Conservation (phyloP, 2,888 invertebrate species). For the Laspeyria flexula region DNA sequence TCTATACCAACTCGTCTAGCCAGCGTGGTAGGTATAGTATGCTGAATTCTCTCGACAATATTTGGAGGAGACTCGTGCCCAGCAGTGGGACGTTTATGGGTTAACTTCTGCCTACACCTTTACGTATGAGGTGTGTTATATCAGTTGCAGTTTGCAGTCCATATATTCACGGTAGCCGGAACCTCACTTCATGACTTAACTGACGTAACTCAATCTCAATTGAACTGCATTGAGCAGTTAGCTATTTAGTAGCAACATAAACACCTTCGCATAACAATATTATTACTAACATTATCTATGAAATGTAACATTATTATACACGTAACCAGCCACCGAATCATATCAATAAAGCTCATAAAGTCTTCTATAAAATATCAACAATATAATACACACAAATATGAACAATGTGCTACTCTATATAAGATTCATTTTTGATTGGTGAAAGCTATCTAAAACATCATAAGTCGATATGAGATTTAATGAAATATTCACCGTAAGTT, state of each 20-base stretch:
- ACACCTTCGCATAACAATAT: constrained; percentile 4
- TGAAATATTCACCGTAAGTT: too few relatives aligned
- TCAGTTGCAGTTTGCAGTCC: not conserved
- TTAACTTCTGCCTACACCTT: too few relatives aligned
- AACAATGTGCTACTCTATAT: too few relatives aligned
- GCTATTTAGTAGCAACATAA: constrained; percentile 7
- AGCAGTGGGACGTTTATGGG: too few relatives aligned
- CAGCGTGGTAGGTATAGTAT: too few relatives aligned
- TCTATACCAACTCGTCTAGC: too few relatives aligned
- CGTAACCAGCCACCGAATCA: constrained; percentile 12
- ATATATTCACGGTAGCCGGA: not conserved
- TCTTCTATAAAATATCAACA: constrained; percentile 1
- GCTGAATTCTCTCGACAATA: too few relatives aligned
- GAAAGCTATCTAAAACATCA: not conserved
- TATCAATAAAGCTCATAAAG: constrained; percentile 27
- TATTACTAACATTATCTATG: constrained; percentile 10
- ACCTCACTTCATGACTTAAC: not conserved
- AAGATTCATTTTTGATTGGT: not conserved
- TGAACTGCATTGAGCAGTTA: not conserved
- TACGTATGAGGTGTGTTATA: too few relatives aligned
- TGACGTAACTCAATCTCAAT: constrained; percentile 2
- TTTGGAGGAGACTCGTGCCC: too few relatives aligned
- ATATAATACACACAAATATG: not conserved
- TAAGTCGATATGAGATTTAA: too few relatives aligned
- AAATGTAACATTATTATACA: constrained; percentile 4